These are phyloP conservation scores for Melanerpes formicivorus DNA, from an alignment of 2,113 vertebrate genomes.

Conservation along the genomic window DNA sequence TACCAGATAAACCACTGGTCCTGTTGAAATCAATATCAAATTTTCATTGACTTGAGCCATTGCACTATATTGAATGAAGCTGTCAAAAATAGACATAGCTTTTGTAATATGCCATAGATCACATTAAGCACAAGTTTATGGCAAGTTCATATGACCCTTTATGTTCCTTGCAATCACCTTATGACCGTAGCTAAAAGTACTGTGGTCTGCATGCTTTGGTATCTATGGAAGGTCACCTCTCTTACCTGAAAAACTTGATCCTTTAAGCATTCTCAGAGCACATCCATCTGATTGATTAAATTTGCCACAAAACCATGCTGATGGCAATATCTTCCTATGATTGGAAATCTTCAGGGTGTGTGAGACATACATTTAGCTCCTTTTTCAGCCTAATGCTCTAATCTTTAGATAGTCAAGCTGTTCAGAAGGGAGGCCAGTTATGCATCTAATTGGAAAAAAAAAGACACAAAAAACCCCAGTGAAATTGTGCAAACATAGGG, in stretches of 20 bases:
- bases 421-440: not conserved
- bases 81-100: not conserved
- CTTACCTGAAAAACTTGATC: not conserved
- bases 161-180: not conserved
- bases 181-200: not conserved
- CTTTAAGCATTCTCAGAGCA: not conserved
- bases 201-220: not conserved
- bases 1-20: not conserved
- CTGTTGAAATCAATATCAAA: not conserved
- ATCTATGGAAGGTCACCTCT: not conserved
- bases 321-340: not conserved
- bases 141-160: not conserved
- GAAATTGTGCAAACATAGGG: not conserved
- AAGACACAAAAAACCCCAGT: not conserved
- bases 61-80: not conserved
- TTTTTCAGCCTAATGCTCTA: not conserved
- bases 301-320: not conserved
- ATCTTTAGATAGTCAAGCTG: not conserved
- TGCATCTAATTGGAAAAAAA: not conserved
- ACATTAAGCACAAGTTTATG: slow-evolving; percentile 1
- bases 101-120: not conserved
- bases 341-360: not conserved
- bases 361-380: not conserved
- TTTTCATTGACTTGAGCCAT: not conserved
- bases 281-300: not conserved